These are phyloP conservation scores for Erythrocercus mccallii DNA, from an alignment of 2,113 vertebrate genomes.

Conservation along the genomic window DNA sequence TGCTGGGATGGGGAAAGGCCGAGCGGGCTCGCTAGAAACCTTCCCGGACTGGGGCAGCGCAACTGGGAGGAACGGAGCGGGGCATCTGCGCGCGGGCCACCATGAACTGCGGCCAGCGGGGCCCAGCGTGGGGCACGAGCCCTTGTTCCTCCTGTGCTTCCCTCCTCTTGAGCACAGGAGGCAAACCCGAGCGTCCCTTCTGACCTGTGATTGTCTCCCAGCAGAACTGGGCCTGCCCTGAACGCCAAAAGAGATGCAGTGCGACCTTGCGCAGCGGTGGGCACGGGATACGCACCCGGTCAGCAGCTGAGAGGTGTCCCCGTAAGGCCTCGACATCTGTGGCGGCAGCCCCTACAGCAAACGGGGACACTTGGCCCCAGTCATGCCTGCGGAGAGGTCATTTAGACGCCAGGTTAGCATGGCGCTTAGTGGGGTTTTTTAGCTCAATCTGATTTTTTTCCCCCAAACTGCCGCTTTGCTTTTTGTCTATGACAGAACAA, in stretches of 20 bases:
- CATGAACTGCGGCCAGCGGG: background rate
- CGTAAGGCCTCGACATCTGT: background rate
- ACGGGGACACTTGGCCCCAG: background rate
- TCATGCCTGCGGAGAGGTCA: background rate
- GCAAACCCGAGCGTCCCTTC: background rate
- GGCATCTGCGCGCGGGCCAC: background rate
- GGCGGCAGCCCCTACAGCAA: background rate
- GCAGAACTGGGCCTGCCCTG: background rate
- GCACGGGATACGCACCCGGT: background rate
- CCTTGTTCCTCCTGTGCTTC: background rate
- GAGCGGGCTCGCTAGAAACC: background rate
- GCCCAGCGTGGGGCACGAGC: background rate
- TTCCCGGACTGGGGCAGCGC: background rate
- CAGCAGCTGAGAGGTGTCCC: background rate
- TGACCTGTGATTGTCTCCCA: background rate
- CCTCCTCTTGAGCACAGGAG: background rate
- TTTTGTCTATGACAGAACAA: background rate
- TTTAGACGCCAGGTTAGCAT: background rate
- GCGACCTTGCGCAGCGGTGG: background rate
- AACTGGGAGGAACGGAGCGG: accelerated
- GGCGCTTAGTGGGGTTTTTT: background rate
- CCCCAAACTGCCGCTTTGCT: background rate
- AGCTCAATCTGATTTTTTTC: background rate
- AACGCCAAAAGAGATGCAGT: background rate
- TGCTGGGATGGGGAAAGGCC: background rate